Evolutionary conservation across 2,797 vertebrate species (phyloP).

Genomic region (Enteromius mattozi): DNA sequence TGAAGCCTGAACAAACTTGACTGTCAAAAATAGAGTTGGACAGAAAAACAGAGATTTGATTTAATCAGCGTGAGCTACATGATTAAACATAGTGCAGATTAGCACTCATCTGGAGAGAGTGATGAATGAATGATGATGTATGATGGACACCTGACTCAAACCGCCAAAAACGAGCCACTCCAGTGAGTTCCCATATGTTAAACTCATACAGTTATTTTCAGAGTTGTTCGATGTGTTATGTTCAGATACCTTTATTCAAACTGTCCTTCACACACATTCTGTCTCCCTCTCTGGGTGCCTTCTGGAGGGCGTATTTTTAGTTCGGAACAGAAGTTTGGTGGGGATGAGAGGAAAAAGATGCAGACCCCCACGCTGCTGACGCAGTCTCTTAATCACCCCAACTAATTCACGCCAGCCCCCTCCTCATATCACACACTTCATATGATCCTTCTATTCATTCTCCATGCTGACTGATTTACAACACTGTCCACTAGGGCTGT

Average conservation of each 20-base stretch:
- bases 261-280: constrained; percentile 4
- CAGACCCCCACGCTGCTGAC: constrained; percentile 42
- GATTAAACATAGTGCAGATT: constrained; percentile 51
- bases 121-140: constrained; percentile 27
- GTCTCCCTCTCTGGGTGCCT: constrained; percentile 21
- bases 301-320: constrained; percentile 58
- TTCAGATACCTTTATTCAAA: background rate
- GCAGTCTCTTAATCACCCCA: constrained; percentile 44
- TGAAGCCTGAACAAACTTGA: constrained; percentile 39
- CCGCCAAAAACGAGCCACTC: background rate
- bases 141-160: constrained; percentile 3
- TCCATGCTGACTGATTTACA: background rate
- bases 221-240: background rate
- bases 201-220: background rate
- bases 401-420: constrained; percentile 11
- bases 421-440: background rate
- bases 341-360: constrained; percentile 36
- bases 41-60: constrained; percentile 41
- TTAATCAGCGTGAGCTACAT: constrained; percentile 53
- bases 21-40: constrained; percentile 52
- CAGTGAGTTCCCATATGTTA: background rate
- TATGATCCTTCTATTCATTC: constrained; percentile 5
- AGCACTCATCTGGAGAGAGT: constrained; percentile 24
- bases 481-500: no score
- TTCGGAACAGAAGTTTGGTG: constrained; percentile 54